These are phyloP conservation scores for Poeciliopsis infans DNA, from an alignment of 2,797 vertebrate genomes.

Conservation along the genomic window DNA sequence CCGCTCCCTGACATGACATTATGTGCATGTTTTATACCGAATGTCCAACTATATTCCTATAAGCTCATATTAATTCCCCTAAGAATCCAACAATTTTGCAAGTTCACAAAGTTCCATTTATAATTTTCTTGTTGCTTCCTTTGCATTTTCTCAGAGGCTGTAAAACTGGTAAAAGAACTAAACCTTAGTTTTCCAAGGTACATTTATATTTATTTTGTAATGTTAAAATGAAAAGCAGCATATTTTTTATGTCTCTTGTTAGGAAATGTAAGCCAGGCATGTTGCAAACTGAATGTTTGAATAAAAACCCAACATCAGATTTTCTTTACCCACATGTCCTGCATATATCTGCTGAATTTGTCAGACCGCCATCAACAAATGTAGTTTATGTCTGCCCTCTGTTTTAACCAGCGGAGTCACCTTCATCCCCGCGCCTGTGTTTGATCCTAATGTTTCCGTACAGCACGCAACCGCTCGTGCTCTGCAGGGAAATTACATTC, in stretches of 20 bases:
- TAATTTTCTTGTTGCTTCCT: background rate
- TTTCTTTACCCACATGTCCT: background rate
- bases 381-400: background rate
- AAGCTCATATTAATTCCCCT: background rate
- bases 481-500: conserved; percentile 74
- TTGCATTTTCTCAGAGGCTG: background rate
- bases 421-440: conserved; percentile 26
- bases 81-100: background rate
- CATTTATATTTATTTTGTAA: background rate
- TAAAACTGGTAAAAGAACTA: background rate
- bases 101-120: background rate
- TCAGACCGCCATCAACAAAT: background rate
- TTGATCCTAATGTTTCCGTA: conserved; percentile 68
- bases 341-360: background rate
- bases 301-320: background rate
- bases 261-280: background rate
- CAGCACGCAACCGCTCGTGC: conserved; percentile 54
- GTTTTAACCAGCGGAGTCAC: conserved; percentile 34
- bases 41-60: background rate
- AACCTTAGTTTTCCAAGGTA: background rate
- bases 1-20: no score
- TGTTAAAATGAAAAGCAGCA: background rate
- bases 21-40: background rate
- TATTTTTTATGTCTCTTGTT: background rate
- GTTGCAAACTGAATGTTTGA: background rate